Percentiles rank a stretch among this genome's conserved stretches.
Conservation (phyloP, 92 coral and sea anemone genomes). For the Porites divaricata region DNA sequence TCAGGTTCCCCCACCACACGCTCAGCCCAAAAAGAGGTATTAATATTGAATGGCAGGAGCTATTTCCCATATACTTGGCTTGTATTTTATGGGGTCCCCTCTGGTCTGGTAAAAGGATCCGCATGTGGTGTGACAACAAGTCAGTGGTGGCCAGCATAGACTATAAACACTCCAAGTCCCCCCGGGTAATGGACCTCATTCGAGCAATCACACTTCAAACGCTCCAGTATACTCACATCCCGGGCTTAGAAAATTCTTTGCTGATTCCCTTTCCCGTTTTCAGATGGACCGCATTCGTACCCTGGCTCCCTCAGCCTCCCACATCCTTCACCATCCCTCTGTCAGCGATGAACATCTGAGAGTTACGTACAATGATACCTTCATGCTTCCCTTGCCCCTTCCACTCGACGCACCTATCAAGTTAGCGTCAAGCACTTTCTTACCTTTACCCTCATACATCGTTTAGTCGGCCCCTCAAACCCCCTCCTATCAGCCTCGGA, state of each 20-base stretch:
- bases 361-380: background rate
- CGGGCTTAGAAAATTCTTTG: background rate
- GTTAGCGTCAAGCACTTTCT: background rate
- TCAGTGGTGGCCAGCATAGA: background rate
- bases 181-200: background rate
- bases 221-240: background rate
- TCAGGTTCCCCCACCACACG: background rate
- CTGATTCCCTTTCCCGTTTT: background rate
- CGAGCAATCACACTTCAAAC: background rate
- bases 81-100: background rate
- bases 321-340: background rate
- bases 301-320: background rate
- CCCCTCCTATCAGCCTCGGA: no score
- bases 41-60: background rate
- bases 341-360: background rate
- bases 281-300: no score
- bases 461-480: background rate
- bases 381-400: background rate
- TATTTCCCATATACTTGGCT: background rate
- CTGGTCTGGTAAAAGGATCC: background rate
- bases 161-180: background rate
- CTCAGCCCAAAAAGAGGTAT: background rate
- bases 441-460: background rate
- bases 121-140: background rate
- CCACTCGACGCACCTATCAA: background rate